phyloP scores from a whole-genome alignment of 64 coral and sea anemone species.

The Actinia equina region DNA sequence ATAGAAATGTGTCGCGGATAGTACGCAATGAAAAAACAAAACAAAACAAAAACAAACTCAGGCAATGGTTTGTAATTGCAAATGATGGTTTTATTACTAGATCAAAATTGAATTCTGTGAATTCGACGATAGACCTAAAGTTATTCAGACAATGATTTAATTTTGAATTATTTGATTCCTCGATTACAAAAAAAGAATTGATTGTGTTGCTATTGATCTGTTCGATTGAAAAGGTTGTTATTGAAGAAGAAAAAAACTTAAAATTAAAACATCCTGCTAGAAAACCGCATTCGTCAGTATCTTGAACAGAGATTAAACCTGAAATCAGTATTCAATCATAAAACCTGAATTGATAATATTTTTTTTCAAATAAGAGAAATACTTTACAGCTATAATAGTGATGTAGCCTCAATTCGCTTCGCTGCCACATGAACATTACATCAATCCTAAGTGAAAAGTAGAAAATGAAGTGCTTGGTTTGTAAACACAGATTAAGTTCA shows the following conservation, averaged over 20 bases:
- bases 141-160: no score
- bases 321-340: neutral
- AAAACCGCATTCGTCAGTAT: neutral
- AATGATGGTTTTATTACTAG: neutral
- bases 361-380: neutral
- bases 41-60: conserved; percentile 9
- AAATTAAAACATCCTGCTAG: neutral
- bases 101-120: neutral
- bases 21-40: neutral
- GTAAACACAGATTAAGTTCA: no score
- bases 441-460: neutral
- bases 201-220: neutral
- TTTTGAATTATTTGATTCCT: no score
- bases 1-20: neutral
- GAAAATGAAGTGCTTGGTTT: neutral
- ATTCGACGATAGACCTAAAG: no score
- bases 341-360: neutral
- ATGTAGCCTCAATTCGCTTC: neutral
- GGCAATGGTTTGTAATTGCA: neutral
- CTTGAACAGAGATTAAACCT: neutral
- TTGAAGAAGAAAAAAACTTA: neutral
- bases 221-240: neutral
- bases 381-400: neutral
- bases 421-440: neutral
- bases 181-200: neutral